Base-by-base conservation (phyloP, 2,113 vertebrate species). In the Egretta garzetta region DNA sequence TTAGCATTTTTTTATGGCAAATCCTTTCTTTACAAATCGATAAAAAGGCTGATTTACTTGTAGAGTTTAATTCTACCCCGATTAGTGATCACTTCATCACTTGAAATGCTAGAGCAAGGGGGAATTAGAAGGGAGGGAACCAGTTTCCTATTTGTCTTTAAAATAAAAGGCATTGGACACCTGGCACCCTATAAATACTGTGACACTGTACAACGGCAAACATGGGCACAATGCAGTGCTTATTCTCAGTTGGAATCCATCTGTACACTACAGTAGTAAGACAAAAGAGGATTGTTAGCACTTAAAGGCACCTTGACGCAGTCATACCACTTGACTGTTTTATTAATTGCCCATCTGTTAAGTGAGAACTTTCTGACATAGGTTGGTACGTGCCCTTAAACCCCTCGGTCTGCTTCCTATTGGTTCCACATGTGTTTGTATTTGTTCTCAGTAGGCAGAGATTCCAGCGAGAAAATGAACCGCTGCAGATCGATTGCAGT, bases 341-440 rank as follows among this genome's bases (percentile, higher is more conserved):
- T 98, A 98, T 98, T 98, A 98, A 98, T 98, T 98, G 97, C 97
- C 97, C 97, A 98, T 98, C 98, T 98, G 98, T 98, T 98, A 98
- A 98, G 97, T 97, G 97, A 98, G 98, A 97, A 95, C 95, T 97
- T 97, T 98, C 96, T 98, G 98, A 98, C 97, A 98, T 97, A 97
- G 96, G 97, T 97, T 98, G 98, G 97, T 98, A 98, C 94, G 82
- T 10, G 37, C 98, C 98, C 96, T 98, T 97, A 97, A 98, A 97
- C 89, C 97, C 97, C 92, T 97, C 96, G 87, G 96, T 98, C 98
- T 98, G 98, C 97, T 98, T 98, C 97, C 98, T 98, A 98, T 99
- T 98, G 98, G 98, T 98, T 98, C 98, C 98, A 98, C 98, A 98
- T 98, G 98, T 98, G 98, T 98, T 98, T 98, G 97, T 98, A 82